These are phyloP conservation scores for Dryobotodes eremita DNA, from an alignment of 2,888 invertebrate genomes.

Conservation along the genomic window DNA sequence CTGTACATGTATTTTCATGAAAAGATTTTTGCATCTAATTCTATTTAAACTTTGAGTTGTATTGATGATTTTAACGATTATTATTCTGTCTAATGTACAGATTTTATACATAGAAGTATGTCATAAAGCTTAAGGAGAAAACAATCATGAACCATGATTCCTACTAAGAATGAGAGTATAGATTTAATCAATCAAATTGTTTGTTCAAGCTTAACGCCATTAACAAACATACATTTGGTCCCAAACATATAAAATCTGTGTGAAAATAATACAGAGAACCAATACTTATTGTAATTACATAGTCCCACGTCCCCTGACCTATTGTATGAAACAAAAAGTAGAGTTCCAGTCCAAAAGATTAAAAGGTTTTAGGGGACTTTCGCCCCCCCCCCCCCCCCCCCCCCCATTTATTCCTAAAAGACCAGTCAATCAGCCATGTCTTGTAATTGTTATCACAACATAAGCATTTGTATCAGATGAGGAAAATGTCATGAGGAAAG, in stretches of 20 bases:
- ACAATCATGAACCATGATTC: background rate
- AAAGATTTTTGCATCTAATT: background rate
- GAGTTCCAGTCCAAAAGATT: background rate
- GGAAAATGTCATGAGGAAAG: background rate
- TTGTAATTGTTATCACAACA: background rate
- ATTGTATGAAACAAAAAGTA: background rate
- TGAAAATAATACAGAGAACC: background rate
- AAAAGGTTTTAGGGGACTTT: background rate
- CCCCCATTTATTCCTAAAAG: background rate
- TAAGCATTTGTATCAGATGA: background rate
- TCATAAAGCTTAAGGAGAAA: background rate
- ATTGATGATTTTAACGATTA: background rate
- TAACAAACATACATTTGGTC: background rate
- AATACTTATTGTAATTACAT: background rate
- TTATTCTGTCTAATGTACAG: background rate
- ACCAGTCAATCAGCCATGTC: background rate
- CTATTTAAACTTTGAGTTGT: background rate
- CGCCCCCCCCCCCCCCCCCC: too few relatives aligned
- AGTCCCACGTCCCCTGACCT: background rate
- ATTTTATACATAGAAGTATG: background rate
- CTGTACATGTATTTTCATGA: background rate
- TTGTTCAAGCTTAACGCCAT: conserved; percentile 8
- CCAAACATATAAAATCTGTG: background rate
- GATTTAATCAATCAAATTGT: conserved; percentile 1
- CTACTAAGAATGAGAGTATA: background rate